Evolutionary conservation across 1,140 invertebrate genomes (phyloP), one percentile per base, ranked within the genome.

Genomic region (Vanessa tameamea): DNA sequence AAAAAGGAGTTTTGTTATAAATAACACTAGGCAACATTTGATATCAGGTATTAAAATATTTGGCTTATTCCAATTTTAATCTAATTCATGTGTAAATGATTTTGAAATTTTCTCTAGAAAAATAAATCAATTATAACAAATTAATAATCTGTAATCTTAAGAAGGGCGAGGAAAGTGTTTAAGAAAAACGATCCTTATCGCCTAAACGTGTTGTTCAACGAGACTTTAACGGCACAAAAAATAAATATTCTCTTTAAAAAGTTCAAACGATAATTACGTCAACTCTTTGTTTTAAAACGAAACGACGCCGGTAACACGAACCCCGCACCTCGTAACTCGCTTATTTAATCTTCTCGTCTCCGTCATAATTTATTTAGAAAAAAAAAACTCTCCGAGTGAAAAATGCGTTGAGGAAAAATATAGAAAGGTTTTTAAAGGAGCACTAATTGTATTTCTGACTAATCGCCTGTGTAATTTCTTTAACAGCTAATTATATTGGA

Each of bases 311-410:
- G 57, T 61, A 61, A 61, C 57, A n/a, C 57, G 57, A 61, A 8
- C 57, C 26, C 57, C 12, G 31, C 65, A 31, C 48, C 50, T 51
- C 51, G 37, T 69, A 47, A 57, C 50, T 59, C 31, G 31, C 66
- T 47, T 23, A 51, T 71, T 64, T 71, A 69, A 65, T 75, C 53
- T 65, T 20, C 61, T 48, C 67, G 73, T 69, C 67, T 31, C 61
- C 67, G 67, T 75, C 67, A 20, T 63, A 64, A 57, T 66, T 75
- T 69, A 69, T 75, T 75, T 70, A 69, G 20, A 51, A 43, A 43
- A 51, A 43, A 43, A 57, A 63, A 69, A 69, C 61, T 69, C 61
- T 7, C 23, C 14, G 23, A n/a, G 50, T 7, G 23, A 48, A 70
- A 65, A 47, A 43, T 20, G n/a, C 20, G 37, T 37, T 48, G 48